Evolutionary conservation across 2,888 invertebrate genomes (phyloP).

Genomic region (Acrobasis consociella): DNA sequence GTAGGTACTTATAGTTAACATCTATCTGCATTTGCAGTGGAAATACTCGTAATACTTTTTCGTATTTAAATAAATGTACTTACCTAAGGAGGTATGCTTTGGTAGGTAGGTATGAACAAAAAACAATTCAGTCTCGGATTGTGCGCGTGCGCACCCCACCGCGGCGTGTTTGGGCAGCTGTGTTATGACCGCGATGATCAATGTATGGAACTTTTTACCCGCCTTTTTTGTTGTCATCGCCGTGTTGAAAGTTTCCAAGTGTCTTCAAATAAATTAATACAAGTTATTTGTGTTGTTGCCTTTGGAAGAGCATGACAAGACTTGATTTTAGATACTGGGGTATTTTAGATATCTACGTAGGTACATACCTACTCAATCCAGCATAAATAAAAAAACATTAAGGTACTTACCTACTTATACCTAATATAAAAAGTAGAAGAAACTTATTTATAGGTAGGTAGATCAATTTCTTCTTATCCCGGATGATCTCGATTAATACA

Average conservation of each 20-base stretch:
- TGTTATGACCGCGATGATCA: slow-evolving; percentile 37
- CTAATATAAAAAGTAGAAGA: no score
- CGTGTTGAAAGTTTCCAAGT: slow-evolving; percentile 30
- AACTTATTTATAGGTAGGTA: no score
- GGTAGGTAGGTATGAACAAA: not conserved
- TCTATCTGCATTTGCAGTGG: no score
- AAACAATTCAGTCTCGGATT: not conserved
- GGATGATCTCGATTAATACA: no score
- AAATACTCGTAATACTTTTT: no score
- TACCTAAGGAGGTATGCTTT: not conserved
- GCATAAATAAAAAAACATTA: no score
- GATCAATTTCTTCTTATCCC: no score
- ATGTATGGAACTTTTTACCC: slow-evolving; percentile 34
- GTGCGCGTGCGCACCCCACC: slow-evolving; percentile 35
- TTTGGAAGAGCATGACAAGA: not conserved
- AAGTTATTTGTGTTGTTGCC: not conserved
- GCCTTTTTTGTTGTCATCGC: slow-evolving; percentile 34
- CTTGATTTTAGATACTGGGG: no score
- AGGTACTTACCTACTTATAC: not conserved
- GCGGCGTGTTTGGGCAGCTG: slow-evolving; percentile 53
- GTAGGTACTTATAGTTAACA: no score
- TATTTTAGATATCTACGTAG: no score
- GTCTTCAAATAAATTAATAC: slow-evolving; percentile 14
- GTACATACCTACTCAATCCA: no score
- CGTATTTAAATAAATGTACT: no score